Evolutionary conservation across 37 sponge, comb jelly and placozoan species (phyloP), one percentile per base, ranked within the genome.

Genomic region (Halisarca cf. caerulea): DNA sequence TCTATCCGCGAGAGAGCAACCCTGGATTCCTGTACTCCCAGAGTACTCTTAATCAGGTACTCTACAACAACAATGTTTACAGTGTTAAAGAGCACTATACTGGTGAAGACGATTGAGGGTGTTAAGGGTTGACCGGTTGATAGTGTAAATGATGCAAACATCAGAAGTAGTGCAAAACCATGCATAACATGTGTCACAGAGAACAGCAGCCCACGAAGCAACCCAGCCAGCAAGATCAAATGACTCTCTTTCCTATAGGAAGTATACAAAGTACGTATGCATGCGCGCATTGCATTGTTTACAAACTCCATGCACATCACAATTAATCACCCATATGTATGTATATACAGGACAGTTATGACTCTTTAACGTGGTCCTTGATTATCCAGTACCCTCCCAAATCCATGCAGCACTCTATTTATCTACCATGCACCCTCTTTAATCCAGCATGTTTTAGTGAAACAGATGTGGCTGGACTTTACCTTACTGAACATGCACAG

Each of bases 1-100:
- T 89, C 78, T 60, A 95, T 89, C 73, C 95, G 70, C 3, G 43
- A 39, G 20, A 92, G 14, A 15, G 88, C 90, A 28, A 95, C 95
- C 38, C 30, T 59, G 0, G 47, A 74, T 57, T 95, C 95, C n/a
- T 86, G 66, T n/a, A 81, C 39, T 34, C 82, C 80, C 18, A 90
- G 66, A 7, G 84, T 25, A 24, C 60, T 79, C 2, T 59, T 42
- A n/a, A 82, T 27, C 5, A 91, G 54, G 66, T 83, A 88, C 1
- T 73, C 24, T 15, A 86, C 37, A 42, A 87, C 84, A 42, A 62
- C 81, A 2, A 86, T 41, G 0, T 90, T 68, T 32, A 89, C 68
- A 2, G 58, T 27, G 1, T 60, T 64, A 42, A 88, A 43, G 23
- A 86, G 59, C 5, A 82, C 81, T 59, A 90, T 68, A 38, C 80